These are phyloP conservation scores for Brachionus asplanchnoidis DNA, from an alignment of 1,140 invertebrate species.

Conservation along the genomic window DNA sequence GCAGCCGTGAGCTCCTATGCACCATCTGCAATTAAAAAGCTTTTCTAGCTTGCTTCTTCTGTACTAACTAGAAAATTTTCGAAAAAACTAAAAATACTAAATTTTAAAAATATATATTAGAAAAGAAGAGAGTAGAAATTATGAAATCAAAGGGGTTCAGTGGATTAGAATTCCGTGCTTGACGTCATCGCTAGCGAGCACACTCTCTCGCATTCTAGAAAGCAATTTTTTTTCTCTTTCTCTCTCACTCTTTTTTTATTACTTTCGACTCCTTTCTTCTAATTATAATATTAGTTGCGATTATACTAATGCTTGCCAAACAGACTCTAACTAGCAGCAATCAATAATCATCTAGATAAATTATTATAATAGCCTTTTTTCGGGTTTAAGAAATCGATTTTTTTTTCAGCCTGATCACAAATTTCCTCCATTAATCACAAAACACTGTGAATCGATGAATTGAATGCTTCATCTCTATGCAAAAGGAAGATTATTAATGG, in stretches of 20 bases:
- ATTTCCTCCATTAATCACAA: background rate
- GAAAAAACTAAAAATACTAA: conserved; percentile 38
- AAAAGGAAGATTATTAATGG: background rate
- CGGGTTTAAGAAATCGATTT: background rate
- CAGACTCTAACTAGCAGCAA: background rate
- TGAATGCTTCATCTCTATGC: background rate
- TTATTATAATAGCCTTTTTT: background rate
- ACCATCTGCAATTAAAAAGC: background rate
- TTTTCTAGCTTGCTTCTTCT: background rate
- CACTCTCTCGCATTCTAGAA: conserved; percentile 14
- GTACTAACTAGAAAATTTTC: background rate
- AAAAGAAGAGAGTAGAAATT: conserved; percentile 25
- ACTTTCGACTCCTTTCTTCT: background rate
- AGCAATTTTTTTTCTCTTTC: background rate
- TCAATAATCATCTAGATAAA: background rate
- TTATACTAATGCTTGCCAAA: background rate
- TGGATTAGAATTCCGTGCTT: conserved; percentile 29
- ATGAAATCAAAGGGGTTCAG: conserved; percentile 38
- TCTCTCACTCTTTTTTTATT: background rate
- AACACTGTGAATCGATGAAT: background rate
- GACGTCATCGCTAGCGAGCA: conserved; percentile 7
- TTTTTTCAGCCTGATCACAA: background rate
- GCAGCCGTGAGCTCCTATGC: background rate
- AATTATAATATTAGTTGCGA: background rate
- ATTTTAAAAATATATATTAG: conserved; percentile 29